Evolutionary conservation across 2,113 vertebrate species (phyloP), one percentile per base, ranked within the genome.

Genomic region (Macrotis lagotis): DNA sequence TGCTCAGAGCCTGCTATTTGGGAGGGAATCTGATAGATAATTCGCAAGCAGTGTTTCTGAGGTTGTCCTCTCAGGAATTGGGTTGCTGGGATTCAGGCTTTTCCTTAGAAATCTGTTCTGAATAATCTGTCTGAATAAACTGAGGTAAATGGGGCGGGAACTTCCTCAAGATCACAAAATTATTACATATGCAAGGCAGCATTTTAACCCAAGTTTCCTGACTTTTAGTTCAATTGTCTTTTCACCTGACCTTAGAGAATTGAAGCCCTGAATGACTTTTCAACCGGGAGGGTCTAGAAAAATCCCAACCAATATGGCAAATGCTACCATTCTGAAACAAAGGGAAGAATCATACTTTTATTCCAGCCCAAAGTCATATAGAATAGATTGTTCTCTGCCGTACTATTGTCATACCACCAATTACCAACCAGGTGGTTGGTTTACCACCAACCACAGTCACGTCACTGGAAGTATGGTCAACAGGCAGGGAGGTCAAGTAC

Each of bases 271-370:
- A 96, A 44, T 66, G 26, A 89, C 90, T 96, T 96, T 95, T 95
- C 59, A 94, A 91, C 93, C 93, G 74, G 3, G 55, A 83, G 95
- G 93, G 31, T 92, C 91, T 95, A 96, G 90, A 95, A 95, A 95
- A 96, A 95, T 55, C 92, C 52, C 93, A 94, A 94, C 94, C 74
- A 88, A 83, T 66, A 96, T 94, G 94, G 97, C 96, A 96, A 91
- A 92, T 91, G 66, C 47, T 10, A 90, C 51, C 37, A 48, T 94
- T 96, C 95, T 59, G 52, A 97, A 95, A 96, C 55, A 95, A 97
- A 97, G 94, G 92, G 24, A 55, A 89, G n/a, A 94, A 92, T 92
- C 47, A 74, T 16, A 14, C 59, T 24, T 83, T n/a, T 83, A 9
- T 93, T 95, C 95, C 51, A 92, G 52, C 12, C 50, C 95, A 93